Conservation (phyloP, 2,797 vertebrate species). For the Mus spretus region DNA sequence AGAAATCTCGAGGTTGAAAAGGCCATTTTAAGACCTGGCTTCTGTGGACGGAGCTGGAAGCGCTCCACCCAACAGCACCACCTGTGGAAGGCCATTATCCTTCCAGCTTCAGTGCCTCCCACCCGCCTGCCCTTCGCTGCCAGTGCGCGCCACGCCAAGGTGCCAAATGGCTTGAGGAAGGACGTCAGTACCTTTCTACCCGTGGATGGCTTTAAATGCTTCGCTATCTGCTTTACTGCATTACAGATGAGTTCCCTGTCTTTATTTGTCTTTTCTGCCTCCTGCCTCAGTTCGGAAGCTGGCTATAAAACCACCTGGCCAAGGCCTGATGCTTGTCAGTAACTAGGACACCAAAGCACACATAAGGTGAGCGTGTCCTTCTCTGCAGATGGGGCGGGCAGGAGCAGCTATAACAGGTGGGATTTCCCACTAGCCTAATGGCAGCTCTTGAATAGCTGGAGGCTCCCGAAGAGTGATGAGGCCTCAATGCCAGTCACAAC, state of each 20-base stretch:
- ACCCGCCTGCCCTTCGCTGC: neutral
- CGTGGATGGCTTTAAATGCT: neutral
- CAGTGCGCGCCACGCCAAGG: slow-evolving; percentile 38
- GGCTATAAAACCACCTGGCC: neutral
- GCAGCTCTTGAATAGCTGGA: slow-evolving; percentile 67
- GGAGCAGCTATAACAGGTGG: neutral
- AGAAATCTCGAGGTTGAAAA: slow-evolving; percentile 15
- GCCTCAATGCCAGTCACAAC: neutral
- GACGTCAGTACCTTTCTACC: neutral
- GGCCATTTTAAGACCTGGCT: neutral
- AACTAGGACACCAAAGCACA: slow-evolving; percentile 46
- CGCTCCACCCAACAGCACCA: slow-evolving; percentile 53
- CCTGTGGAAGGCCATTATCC: slow-evolving; percentile 68
- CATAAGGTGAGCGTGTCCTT: slow-evolving; percentile 21
- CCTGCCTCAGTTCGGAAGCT: slow-evolving; percentile 51
- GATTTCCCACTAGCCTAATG: slow-evolving; percentile 71
- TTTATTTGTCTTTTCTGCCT: slow-evolving; percentile 52
- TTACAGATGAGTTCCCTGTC: slow-evolving; percentile 62
- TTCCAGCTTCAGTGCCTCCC: slow-evolving; percentile 52
- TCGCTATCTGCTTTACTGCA: slow-evolving; percentile 28
- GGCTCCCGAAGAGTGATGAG: slow-evolving; percentile 7
- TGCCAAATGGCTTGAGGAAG: slow-evolving; percentile 59
- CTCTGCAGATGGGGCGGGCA: neutral
- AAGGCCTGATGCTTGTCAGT: accelerated
- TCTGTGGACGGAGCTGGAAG: neutral